Evolutionary conservation across 1,140 invertebrate species (phyloP).

Genomic region (Brachionus angularis): DNA sequence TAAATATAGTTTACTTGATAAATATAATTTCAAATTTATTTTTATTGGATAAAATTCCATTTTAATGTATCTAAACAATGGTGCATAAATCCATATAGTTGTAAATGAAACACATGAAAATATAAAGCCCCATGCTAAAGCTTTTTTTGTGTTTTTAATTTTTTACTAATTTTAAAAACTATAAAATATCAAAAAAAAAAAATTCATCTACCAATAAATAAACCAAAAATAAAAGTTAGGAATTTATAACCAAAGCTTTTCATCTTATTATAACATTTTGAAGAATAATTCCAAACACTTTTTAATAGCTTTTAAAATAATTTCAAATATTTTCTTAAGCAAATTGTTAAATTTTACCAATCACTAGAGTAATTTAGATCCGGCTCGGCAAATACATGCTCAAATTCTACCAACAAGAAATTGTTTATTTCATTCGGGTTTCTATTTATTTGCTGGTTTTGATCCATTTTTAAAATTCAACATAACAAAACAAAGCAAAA

Average conservation of each 20-base stretch:
- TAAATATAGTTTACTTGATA: slow-evolving; percentile 45
- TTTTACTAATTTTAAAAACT: no score
- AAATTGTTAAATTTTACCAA: no score
- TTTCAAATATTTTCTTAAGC: slow-evolving; percentile 74
- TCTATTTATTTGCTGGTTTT: no score
- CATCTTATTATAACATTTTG: slow-evolving; percentile 66
- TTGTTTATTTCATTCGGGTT: slow-evolving; percentile 44
- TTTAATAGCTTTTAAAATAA: slow-evolving; percentile 72
- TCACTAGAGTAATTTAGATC: no score
- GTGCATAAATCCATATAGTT: slow-evolving; percentile 57
- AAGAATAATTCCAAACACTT: slow-evolving; percentile 70
- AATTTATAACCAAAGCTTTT: slow-evolving; percentile 68
- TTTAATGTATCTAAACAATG: slow-evolving; percentile 50
- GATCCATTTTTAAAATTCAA: no score
- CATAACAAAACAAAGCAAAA: no score
- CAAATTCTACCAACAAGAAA: slow-evolving; percentile 47
- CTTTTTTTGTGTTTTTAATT: no score
- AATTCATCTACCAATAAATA: no score
- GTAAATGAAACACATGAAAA: slow-evolving; percentile 70
- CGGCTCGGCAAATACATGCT: no score
- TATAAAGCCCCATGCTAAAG: slow-evolving; percentile 66
- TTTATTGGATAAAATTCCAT: slow-evolving; percentile 47
- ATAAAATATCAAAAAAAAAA: no score
- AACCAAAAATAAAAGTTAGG: slow-evolving; percentile 65
- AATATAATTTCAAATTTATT: slow-evolving; percentile 46